Evolutionary conservation across 2,797 vertebrate genomes (phyloP), one percentile per base, ranked within the genome.

Genomic region (Enoplosus armatus): DNA sequence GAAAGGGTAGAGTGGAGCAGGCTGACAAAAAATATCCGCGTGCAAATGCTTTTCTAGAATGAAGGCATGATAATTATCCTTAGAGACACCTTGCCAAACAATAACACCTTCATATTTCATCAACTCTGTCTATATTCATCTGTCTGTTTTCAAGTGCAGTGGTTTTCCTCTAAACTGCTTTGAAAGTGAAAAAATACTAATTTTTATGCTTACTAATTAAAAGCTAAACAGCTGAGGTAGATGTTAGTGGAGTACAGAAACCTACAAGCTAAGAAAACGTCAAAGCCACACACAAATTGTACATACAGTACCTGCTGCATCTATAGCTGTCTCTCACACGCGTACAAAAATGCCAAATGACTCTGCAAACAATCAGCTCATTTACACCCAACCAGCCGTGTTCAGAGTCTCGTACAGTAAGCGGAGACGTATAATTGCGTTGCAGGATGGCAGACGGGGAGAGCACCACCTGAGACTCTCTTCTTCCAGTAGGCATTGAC

Each of bases 391-490:
- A 60, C 31, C 72, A 72, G 75, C 48, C 50, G 0, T 73, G 61
- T 65, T 80, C 72, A 63, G 48, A 55, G 31, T 61, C 76, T 66
- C 2, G 1, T 47, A 72, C 43, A 68, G 62, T 74, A 69, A 69
- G 58, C 11, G 14, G 45, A 86, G 72, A 75, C 56, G 18, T 37
- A 73, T 80, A 69, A 84, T 84, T 79, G 58, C 16, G 6, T 63
- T 67, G 54, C 70, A 77, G 47, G 47, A 70, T 77, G 56, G 56
- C 69, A 75, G 81, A 83, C 26, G 2, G 75, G 50, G 59, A 58
- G 37, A 87, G 56, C 8, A 26, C 68, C 73, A 85, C 74, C 85
- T 85, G 83, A 86, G 84, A 78, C 56, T 72, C 48, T 33, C 37
- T 22, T 56, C 70, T 73, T 84, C 66, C 64, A 43, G 72, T 27